Evolutionary conservation across 2,113 vertebrate species (phyloP), one percentile per base, ranked within the genome.

Genomic region (Clarias magur): DNA sequence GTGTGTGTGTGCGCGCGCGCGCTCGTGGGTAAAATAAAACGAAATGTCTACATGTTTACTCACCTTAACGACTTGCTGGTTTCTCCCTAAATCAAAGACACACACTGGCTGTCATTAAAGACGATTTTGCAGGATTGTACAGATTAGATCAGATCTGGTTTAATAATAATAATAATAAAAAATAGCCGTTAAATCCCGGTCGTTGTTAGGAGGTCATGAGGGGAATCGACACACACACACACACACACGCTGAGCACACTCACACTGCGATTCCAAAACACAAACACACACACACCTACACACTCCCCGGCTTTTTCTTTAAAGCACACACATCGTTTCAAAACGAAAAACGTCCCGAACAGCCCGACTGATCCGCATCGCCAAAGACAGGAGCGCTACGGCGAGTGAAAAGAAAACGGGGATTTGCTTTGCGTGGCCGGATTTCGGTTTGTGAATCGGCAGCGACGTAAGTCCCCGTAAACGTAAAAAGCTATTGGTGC

Each of bases 181-280:
- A 80, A 59, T 27, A 16, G 3, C 54, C n/a, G 54, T 80, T 38
- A 60, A 82, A 48, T 82, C 34, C 80, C 19, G 60, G 23, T n/a
- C 34, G 57, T 38, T 82, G 11, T 65, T 63, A 82, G 60, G 80
- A 82, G 80, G 80, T 82, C 80, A 62, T 62, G 30, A 81, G 79
- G 56, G 57, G 57, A 62, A 62, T 57, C 56, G 19, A 62, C 30
- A 38, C 79, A 59, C 54, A 60, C 53, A 60, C 54, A 54, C 42
- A 68, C 42, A 30, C 25, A 30, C 25, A 30, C 48, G 27, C 62
- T 27, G 63, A n/a, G 5, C 54, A 53, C 81, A 81, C 38, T 34
- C 65, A 27, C 62, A 67, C 78, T 56, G 53, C 48, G 53, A 13
- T 4, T 56, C 48, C 4, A 4, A 78, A 21, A 54, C 25, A 79